Base-by-base conservation (phyloP, 2,888 invertebrate species). In the Luperina nickerlii region DNA sequence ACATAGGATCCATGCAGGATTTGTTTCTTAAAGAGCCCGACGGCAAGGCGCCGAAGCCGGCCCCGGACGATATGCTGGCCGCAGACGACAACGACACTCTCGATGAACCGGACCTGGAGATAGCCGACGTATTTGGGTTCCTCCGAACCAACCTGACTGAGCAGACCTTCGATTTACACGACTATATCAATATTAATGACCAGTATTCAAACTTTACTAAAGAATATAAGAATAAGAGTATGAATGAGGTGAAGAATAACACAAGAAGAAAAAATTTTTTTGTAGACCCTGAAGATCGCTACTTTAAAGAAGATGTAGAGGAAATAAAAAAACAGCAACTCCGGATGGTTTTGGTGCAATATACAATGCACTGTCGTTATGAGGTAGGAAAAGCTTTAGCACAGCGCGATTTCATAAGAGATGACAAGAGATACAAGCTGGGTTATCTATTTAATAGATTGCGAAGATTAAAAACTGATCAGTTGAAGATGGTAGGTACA, bases 371-470 rank as follows among this genome's bases (percentile, higher is more conserved):
- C 57, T 76, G 92, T 0, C 90, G 94, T 66, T 91, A 92, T n/a
- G 81, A 78, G 57, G 79, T 94, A 0, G 89, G 89, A 0, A 85
- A 87, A 24, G 93, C 91, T 5, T 62, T 94, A 5, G 48, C 45
- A 0, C 81, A 87, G 15, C 90, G 91, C 5, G 60, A 85, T 0
- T 13, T 4, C 0, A 6, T 90, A 1, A 89, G 90, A 32, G 0
- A 18, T 0, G 93, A 93, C 54, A 92, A 91, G 51, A 87, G 92
- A 48, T 95, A 93, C 70, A 89, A 83, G 72, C 32, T 94, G 0
- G 94, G 94, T 0, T 95, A 93, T 67, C 83, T 94, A 1, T 94
- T 93, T 65, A 92, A 92, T 62, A 89, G 92, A 65, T n/a, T 94
- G 71, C 89, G 92, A 11, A 86, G 92, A 5, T 27, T 94, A 13